Conservation (phyloP, 2,113 vertebrate genomes). For the Nestor notabilis region DNA sequence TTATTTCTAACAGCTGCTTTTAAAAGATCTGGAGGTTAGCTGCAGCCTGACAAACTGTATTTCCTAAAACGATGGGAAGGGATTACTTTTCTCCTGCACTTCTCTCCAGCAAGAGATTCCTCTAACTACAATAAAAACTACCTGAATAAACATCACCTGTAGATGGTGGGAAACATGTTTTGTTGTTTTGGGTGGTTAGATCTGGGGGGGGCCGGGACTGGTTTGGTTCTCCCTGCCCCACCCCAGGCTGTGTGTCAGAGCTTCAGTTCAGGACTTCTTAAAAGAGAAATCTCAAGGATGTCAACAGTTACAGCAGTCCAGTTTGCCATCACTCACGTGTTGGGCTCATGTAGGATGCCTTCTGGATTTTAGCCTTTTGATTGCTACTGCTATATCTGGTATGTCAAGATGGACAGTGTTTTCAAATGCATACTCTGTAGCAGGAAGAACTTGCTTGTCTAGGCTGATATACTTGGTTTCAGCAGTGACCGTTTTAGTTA, state of each 20-base stretch:
- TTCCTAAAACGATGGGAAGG: background rate
- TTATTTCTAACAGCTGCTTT: background rate
- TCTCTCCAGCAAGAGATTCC: background rate
- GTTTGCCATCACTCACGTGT: background rate
- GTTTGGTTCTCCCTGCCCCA: no score
- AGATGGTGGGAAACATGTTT: rapidly evolving
- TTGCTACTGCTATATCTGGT: background rate
- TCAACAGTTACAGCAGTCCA: background rate
- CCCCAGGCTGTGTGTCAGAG: background rate
- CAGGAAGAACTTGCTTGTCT: background rate
- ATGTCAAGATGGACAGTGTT: background rate
- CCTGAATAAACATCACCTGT: background rate
- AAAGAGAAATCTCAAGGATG: background rate
- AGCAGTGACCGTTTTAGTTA: background rate
- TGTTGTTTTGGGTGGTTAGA: background rate
- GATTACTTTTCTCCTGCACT: background rate
- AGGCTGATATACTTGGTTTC: background rate
- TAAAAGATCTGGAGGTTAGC: background rate
- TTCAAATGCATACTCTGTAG: background rate
- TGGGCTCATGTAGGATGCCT: background rate
- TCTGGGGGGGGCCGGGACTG: background rate
- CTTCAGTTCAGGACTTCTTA: background rate
- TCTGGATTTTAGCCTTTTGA: background rate
- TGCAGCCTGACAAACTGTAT: background rate
- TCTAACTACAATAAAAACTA: background rate